Evolutionary conservation across 2,888 invertebrate genomes (phyloP), one percentile per base, ranked within the genome.

Genomic region (Spodoptera littoralis): DNA sequence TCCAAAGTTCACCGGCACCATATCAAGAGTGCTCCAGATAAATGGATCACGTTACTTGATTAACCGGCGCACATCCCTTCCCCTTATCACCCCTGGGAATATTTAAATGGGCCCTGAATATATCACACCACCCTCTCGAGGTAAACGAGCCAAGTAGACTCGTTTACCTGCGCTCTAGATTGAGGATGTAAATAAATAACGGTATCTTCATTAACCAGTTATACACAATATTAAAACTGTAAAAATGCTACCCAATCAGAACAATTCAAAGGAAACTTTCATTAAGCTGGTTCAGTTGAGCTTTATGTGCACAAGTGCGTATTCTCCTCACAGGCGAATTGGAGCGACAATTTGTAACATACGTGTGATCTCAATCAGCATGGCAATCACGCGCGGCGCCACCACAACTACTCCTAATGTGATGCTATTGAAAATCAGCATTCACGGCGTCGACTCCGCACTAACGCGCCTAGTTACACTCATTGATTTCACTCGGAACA

Each of bases 31-130:
- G 86, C 92, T 92, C 90, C 88, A 92, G 92, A 94, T 94, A 94
- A 94, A 94, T 92, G 93, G 93, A 93, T 94, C 93, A 92, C 92
- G 93, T 93, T 93, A 94, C 94, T 93, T 94, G 93, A 94, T 94
- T 94, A 94, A 93, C 93, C 92, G 90, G 89, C 86, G 87, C 90
- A 88, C 91, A 93, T 92, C 92, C 92, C 92, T 90, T 86, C 92
- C 90, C 92, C 90, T 93, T 92, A 92, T 90, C 92, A 91, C 93
- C 92, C 92, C 82, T 89, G 93, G 93, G 93, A 92, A 94, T 93
- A 93, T 93, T 94, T 93, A 93, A 93, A 93, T 92, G 92, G 91
- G 92, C 85, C 89, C 89, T 88, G 92, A 92, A 92, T 93, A 92
- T 90, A 93, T 93, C 93, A 92, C 92, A 91, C 89, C 91, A 85